Evolutionary conservation across 2,888 invertebrate species (phyloP), one percentile per base, ranked within the genome.

Genomic region (Prosopocoilus inquinatus): DNA sequence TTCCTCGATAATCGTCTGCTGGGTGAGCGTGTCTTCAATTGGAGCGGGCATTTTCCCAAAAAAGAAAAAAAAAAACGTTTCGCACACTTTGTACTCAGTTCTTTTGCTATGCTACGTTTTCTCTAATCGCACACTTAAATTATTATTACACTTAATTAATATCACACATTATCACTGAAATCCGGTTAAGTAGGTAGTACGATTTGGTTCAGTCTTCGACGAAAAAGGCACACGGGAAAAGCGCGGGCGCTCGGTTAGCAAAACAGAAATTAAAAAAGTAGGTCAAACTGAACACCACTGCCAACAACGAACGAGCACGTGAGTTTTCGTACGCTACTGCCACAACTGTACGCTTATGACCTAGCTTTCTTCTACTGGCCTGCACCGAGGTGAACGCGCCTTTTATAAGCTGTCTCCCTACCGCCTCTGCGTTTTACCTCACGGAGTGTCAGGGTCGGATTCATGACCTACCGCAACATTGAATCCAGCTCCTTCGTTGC

Each of bases 331-430:
- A 64, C 65, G 75, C 75, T 73, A 75, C 75, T 76, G 76, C 75
- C 75, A 75, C 74, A 74, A 72, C 71, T 69, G 69, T 67, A 62
- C 66, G 72, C 70, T 69, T 66, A 71, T 72, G 74, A 75, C 75
- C 74, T 75, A 74, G 75, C 74, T 71, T 71, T 68, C 67, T 67
- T 67, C 69, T 55, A 74, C 72, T 73, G 69, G 63, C 65, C 64
- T 63, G 59, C 55, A 47, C 50, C 43, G 59, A 34, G 28, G 50
- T 15, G 50, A 50, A 39, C 28, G 41, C 51, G 57, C 51, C 66
- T 64, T 66, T 67, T 66, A 65, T 66, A 65, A 62, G 46, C 53
- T 33, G 13, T 66, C 64, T 60, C 20, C 50, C 32, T 50, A 36
- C 32, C 48, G 36, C 36, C 36, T 43, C 49, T 54, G 36, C 43